A percentile compares a stretch with the other conserved stretches of the same genome.
These are phyloP conservation scores for Cisticola juncidis DNA, from an alignment of 2,113 vertebrate genomes.

Conservation along the genomic window DNA sequence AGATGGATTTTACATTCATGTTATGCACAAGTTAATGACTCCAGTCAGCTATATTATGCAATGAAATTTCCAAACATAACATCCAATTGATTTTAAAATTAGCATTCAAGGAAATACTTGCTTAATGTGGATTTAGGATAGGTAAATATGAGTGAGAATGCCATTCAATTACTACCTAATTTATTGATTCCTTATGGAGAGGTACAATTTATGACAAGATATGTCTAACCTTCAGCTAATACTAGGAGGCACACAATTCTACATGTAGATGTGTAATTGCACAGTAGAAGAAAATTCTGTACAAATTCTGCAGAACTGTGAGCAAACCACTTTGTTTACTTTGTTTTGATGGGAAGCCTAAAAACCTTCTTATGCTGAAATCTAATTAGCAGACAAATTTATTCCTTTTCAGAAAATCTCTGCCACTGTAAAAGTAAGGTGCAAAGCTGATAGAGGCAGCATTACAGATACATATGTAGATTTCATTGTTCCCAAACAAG, in stretches of 20 bases:
- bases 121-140: not conserved
- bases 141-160: not conserved
- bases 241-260: not conserved
- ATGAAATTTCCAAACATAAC: not conserved
- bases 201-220: not conserved
- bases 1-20: not conserved
- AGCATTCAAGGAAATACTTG: slow-evolving; percentile 13
- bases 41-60: not conserved
- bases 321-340: not conserved
- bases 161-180: not conserved
- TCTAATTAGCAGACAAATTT: not conserved
- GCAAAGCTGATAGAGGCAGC: not conserved
- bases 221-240: not conserved
- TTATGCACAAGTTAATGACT: not conserved
- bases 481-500: not conserved
- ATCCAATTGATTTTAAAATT: slow-evolving; percentile 6
- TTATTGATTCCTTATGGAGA: not conserved
- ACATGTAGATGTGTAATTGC: not conserved
- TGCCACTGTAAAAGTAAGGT: not conserved
- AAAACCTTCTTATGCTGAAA: not conserved
- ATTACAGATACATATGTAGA: not conserved
- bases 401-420: not conserved
- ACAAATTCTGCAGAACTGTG: not conserved
- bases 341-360: not conserved
- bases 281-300: not conserved